A percentile compares a stretch with the other conserved stretches of the same genome.
Conservation (phyloP, 2,888 invertebrate genomes). For the Galeruca laticollis region DNA sequence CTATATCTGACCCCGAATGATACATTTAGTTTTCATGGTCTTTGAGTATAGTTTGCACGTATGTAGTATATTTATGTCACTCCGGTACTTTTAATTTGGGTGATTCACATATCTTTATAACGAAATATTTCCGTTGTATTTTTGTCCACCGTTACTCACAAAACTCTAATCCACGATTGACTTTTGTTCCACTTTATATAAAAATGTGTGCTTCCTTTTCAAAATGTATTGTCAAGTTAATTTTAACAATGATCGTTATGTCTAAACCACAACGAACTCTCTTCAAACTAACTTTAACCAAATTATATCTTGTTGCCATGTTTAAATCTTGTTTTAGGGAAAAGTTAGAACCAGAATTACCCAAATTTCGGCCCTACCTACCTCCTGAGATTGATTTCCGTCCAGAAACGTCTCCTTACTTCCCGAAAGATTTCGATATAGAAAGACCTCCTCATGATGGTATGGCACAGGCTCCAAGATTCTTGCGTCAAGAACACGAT, state of each 20-base stretch:
- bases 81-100: too few relatives aligned
- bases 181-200: too few relatives aligned
- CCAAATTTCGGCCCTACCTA: slow-evolving; percentile 83
- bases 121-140: too few relatives aligned
- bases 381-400: slow-evolving; percentile 86
- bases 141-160: too few relatives aligned
- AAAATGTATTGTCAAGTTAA: neutral
- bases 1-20: too few relatives aligned
- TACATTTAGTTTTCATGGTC: too few relatives aligned
- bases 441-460: slow-evolving; percentile 88
- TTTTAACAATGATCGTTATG: too few relatives aligned
- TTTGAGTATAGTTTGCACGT: too few relatives aligned
- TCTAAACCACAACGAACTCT: neutral
- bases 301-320: slow-evolving; percentile 25
- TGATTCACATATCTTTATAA: too few relatives aligned
- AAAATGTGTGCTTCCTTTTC: neutral
- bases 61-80: too few relatives aligned
- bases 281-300: neutral
- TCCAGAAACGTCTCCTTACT: slow-evolving; percentile 87
- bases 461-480: slow-evolving; percentile 86
- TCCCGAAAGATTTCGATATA: slow-evolving; percentile 93
- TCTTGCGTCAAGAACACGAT: slow-evolving; percentile 88
- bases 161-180: too few relatives aligned
- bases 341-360: slow-evolving; percentile 82
- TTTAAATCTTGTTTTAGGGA: slow-evolving; percentile 67